Evolutionary conservation across 2,113 vertebrate genomes (phyloP), one percentile per base, ranked within the genome.

Genomic region (Austrofundulus limnaeus): DNA sequence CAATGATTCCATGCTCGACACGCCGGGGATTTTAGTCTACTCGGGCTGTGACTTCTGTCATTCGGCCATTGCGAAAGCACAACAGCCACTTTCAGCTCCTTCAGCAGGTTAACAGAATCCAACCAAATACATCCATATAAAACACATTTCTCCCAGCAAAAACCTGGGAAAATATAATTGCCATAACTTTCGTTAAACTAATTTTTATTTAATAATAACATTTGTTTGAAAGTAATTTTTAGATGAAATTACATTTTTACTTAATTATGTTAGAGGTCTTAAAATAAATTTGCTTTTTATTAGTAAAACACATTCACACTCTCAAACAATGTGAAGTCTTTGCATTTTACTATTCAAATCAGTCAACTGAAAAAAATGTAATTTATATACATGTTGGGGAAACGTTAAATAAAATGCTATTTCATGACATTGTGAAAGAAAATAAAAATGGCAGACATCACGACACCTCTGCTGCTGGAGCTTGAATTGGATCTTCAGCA

Each of bases 51-150:
- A 82, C 85, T 84, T 69, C 72, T 78, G 76, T 71, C 83, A 66
- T 81, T 60, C 23, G 79, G 75, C 80, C 83, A 62, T 66, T 31
- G 63, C 72, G 73, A 70, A 82, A 84, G 62, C 72, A 71, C 59
- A 85, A 89, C 78, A 89, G 79, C 71, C 78, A 70, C 84, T 85
- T 86, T 82, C 42, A 77, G 77, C 66, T 84, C 86, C 75, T 80
- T 78, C 69, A 57, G 72, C 61, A 64, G 64, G 71, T 81, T 77
- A 78, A 46, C 67, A 82, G 81, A 87, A 84, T 84, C 72, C 76
- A 77, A 77, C 73, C 82, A 84, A 73, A 87, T 81, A 77, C 84
- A 86, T 78, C 54, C 72, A 83, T 65, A 85, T 75, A 75, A 89
- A 88, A 85, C 56, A 73, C 24, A n/a, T n/a, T n/a, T n/a, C n/a